phyloP scores from a whole-genome alignment of 2,888 invertebrate species.

The Electrophaes corylata region DNA sequence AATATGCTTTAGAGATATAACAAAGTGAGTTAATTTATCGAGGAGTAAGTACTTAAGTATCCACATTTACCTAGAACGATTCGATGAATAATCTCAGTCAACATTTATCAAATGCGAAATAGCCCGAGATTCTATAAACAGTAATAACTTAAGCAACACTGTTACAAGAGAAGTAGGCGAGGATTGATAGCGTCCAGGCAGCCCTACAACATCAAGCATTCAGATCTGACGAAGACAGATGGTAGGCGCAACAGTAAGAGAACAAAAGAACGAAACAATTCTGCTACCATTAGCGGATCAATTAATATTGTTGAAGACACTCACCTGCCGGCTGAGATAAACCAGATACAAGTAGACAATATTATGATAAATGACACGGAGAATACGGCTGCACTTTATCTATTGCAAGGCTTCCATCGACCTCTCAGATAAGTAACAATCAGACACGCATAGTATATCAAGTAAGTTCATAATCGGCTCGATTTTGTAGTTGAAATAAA shows the following conservation, averaged over 20 bases:
- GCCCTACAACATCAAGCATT: slow-evolving; percentile 18
- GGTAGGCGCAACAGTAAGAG: slow-evolving; percentile 31
- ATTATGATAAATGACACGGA: slow-evolving; percentile 73
- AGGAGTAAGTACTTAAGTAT: slow-evolving; percentile 17
- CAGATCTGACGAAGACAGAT: slow-evolving; percentile 38
- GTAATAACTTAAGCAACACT: slow-evolving; percentile 23
- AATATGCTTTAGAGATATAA: slow-evolving; percentile 9
- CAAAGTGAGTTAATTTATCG: slow-evolving; percentile 12
- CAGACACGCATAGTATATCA: background rate
- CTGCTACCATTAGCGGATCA: slow-evolving; percentile 59
- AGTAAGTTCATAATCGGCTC: background rate
- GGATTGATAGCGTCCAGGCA: slow-evolving; percentile 26
- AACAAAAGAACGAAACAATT: slow-evolving; percentile 52
- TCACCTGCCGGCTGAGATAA: slow-evolving; percentile 67
- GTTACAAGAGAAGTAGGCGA: slow-evolving; percentile 2
- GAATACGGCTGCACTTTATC: slow-evolving; percentile 57
- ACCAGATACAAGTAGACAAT: slow-evolving; percentile 60
- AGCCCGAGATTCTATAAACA: slow-evolving; percentile 13
- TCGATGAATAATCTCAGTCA: slow-evolving; percentile 20
- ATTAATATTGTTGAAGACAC: slow-evolving; percentile 69
- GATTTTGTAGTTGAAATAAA: background rate
- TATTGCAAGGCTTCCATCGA: slow-evolving; percentile 44
- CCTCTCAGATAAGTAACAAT: background rate
- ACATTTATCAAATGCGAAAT: slow-evolving; percentile 27
- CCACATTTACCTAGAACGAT: slow-evolving; percentile 25